A percentile compares a stretch with the other conserved stretches of the same genome.
Conservation (phyloP, 2,113 vertebrate genomes). For the Nipponia nippon region DNA sequence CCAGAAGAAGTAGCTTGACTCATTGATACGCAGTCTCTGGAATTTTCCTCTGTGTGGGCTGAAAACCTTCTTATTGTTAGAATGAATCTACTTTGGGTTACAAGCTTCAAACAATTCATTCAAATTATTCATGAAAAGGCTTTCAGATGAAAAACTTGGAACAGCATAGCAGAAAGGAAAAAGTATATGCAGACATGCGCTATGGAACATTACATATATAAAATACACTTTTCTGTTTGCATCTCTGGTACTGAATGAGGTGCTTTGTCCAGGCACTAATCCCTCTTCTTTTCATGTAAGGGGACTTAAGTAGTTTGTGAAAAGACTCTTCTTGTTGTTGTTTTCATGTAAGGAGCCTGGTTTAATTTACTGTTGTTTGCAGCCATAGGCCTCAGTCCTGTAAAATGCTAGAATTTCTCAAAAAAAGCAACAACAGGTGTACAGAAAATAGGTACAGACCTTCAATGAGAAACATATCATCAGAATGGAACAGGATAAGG, state of each 20-base stretch:
- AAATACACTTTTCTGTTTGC: not conserved
- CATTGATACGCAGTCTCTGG: conserved; percentile 5
- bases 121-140: conserved; percentile 25
- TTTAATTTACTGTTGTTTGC: not conserved
- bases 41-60: conserved; percentile 57
- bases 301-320: not conserved
- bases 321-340: not conserved
- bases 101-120: conserved; percentile 33
- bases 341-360: not conserved
- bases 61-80: conserved; percentile 52
- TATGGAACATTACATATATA: not conserved
- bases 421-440: not conserved
- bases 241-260: not conserved
- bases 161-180: not conserved
- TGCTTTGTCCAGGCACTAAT: not conserved
- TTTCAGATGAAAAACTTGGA: not conserved
- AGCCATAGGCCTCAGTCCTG: not conserved
- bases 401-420: not conserved
- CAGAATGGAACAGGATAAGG: rapidly evolving
- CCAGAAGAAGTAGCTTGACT: conserved; percentile 31
- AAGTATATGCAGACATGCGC: not conserved
- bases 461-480: not conserved
- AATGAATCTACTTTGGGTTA: conserved; percentile 3
- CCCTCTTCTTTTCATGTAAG: not conserved
- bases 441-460: not conserved